These are phyloP conservation scores for Myotis yumanensis DNA, from an alignment of 2,113 vertebrate genomes.

Conservation along the genomic window DNA sequence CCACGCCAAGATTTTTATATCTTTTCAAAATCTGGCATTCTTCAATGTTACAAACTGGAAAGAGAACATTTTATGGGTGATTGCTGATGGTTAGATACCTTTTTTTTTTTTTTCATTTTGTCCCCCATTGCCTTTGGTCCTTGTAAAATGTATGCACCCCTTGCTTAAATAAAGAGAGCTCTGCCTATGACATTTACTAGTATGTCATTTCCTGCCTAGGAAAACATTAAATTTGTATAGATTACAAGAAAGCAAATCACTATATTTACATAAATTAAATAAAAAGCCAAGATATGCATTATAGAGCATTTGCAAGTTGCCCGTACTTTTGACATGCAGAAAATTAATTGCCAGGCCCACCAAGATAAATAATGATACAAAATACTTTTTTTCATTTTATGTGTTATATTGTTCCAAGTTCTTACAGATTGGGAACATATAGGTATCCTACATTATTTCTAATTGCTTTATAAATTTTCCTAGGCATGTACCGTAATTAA, in stretches of 20 bases:
- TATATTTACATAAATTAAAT: not conserved
- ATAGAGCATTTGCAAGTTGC: not conserved
- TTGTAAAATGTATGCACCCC: not conserved
- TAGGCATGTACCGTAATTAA: not conserved
- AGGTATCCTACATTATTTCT: not conserved
- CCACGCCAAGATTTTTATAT: not conserved
- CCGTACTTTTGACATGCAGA: slow-evolving; percentile 42
- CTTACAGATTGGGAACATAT: not conserved
- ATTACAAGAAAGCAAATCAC: slow-evolving; percentile 50
- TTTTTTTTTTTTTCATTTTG: not conserved
- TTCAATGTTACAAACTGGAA: not conserved
- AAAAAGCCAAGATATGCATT: slow-evolving; percentile 6
- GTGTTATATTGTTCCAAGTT: not conserved
- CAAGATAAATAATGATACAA: slow-evolving; percentile 30
- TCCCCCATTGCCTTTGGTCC: not conserved
- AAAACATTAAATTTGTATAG: slow-evolving; percentile 4
- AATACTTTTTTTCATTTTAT: not conserved
- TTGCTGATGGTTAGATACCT: not conserved
- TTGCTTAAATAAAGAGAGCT: not conserved
- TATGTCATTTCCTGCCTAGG: slow-evolving; percentile 30
- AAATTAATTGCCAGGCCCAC: slow-evolving; percentile 40
- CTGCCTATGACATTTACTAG: not conserved
- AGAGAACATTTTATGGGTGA: not conserved
- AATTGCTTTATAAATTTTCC: not conserved
- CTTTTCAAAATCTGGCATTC: not conserved